Evolutionary conservation across 2,113 vertebrate species (phyloP).

Genomic region (Calyptommatus sinebrachiatus): DNA sequence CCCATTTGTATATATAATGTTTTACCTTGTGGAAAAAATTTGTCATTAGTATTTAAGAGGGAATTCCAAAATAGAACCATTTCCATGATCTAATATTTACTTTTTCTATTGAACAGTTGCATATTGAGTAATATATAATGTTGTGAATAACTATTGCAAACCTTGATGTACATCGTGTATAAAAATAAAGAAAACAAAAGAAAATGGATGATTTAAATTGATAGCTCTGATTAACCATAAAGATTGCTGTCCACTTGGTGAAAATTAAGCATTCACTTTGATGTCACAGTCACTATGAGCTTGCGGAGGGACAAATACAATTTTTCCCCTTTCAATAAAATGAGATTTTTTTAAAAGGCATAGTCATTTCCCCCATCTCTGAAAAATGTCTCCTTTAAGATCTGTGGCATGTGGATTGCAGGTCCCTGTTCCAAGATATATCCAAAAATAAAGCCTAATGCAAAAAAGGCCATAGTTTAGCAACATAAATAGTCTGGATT

Average conservation of each 20-base stretch:
- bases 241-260: too few relatives aligned
- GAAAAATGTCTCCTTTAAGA: too few relatives aligned
- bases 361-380: too few relatives aligned
- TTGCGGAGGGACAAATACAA: too few relatives aligned
- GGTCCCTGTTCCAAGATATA: too few relatives aligned
- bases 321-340: too few relatives aligned
- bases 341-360: too few relatives aligned
- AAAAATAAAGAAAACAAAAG: slow-evolving; percentile 2
- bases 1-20: not conserved
- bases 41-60: not conserved
- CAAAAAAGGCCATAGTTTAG: not conserved
- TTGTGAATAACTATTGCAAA: not conserved
- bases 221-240: not conserved
- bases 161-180: slow-evolving; percentile 5
- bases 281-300: too few relatives aligned
- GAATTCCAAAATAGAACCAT: not conserved
- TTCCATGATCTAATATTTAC: not conserved
- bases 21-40: not conserved
- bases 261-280: not conserved
- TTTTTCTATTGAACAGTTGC: not conserved
- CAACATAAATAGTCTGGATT: not conserved
- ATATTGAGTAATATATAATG: not conserved
- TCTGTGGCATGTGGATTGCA: not conserved
- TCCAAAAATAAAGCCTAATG: not conserved
- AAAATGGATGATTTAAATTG: not conserved